Evolutionary conservation across 2,888 invertebrate species (phyloP), one percentile per base, ranked within the genome.

Genomic region (Heteropelma amictum): DNA sequence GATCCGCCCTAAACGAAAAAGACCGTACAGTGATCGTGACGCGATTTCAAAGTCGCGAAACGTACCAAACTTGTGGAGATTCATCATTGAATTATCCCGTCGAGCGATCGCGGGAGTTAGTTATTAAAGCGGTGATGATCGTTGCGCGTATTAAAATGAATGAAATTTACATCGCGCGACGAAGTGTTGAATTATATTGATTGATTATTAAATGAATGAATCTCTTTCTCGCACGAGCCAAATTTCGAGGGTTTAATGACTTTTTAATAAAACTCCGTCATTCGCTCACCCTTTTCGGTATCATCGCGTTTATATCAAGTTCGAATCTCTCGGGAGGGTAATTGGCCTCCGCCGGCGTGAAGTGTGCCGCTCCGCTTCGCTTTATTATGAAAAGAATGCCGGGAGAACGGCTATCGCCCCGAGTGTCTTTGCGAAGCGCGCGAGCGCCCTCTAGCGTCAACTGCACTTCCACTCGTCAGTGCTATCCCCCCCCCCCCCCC

Each of bases 211-310:
- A n/a, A n/a, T n/a, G n/a, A n/a, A n/a, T n/a, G n/a, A n/a, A n/a
- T n/a, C n/a, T n/a, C 45, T 30, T 56, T 63, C 56, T 71, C 67
- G 67, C 51, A 42, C 40, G 54, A 71, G 64, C 68, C 45, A 51
- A 75, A 71, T 54, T 71, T 49, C 67, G 75, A 75, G 74, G 61
- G 54, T 70, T 61, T 75, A 70, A 75, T 70, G 74, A 75, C 54
- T 67, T 75, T 75, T 75, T 75, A 67, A 75, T 70, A 75, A 75
- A 75, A 70, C 40, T 21, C 21, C 17, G 40, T 28, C 30, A 47
- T 30, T 8, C 12, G 19, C 4, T 38, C 7, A 42, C 19, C 26
- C 54, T 35, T 14, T 14, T 53, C n/a, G n/a, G n/a, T n/a, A n/a
- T n/a, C n/a, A n/a, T n/a, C 28, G 35, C 35, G 7, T 35, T 21